Evolutionary conservation across 2,888 invertebrate genomes (phyloP).

Genomic region (Noctuana brunneofusca): DNA sequence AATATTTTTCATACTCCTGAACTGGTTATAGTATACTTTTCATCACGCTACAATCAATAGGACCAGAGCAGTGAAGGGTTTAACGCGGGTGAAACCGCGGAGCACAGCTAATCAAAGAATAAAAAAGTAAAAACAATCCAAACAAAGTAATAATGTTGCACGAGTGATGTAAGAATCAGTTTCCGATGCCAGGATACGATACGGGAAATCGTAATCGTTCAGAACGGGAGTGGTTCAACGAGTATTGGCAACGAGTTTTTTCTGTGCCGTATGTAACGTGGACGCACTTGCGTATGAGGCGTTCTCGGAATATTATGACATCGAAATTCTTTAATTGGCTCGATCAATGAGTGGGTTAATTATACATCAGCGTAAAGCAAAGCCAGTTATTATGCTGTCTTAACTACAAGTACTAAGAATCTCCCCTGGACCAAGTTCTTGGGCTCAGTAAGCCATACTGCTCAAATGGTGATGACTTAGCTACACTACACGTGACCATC

Average conservation of each 20-base stretch:
- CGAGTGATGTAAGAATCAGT: background rate
- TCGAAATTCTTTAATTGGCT: constrained; percentile 3
- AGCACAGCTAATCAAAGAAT: no score
- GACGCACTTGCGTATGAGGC: background rate
- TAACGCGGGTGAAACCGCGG: no score
- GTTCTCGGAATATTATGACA: constrained; percentile 8
- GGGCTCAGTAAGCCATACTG: no score
- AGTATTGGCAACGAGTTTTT: background rate
- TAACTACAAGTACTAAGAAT: no score
- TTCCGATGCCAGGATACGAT: background rate
- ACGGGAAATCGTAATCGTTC: background rate
- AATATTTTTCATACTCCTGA: no score
- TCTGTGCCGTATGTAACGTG: background rate
- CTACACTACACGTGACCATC: no score
- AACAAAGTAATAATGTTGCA: background rate
- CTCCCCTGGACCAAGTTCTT: no score
- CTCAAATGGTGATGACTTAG: no score
- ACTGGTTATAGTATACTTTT: no score
- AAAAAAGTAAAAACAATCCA: background rate
- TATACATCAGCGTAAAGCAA: background rate
- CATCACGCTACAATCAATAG: no score
- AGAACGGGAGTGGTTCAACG: background rate
- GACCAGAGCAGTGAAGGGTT: no score
- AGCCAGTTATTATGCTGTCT: background rate
- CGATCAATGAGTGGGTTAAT: background rate